Conservation (phyloP, 2,888 invertebrate species). For the Blomia tropicalis region DNA sequence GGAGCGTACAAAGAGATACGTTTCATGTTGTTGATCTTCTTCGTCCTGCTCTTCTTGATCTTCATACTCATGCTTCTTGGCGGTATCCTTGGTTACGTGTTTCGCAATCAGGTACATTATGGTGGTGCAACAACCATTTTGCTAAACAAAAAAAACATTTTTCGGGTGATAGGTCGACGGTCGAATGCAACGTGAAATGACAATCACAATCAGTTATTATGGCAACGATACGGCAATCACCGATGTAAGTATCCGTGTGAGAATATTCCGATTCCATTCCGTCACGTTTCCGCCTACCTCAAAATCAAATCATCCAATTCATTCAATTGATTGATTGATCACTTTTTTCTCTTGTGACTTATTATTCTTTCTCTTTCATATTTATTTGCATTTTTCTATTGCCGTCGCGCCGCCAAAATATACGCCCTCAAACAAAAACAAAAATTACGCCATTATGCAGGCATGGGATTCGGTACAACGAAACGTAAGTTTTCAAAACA, state of each 20-base stretch:
- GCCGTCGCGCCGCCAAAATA: too few species aligned
- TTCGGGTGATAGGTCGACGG: conserved; percentile 29
- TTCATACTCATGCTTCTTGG: conserved; percentile 79
- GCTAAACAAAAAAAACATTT: background rate
- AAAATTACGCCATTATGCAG: too few species aligned
- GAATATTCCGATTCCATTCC: too few species aligned
- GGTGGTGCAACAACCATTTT: conserved; percentile 8
- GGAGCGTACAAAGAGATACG: conserved; percentile 86
- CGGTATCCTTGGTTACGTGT: conserved; percentile 75
- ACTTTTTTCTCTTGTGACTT: background rate
- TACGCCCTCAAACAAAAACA: too few species aligned
- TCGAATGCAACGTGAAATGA: conserved; percentile 30
- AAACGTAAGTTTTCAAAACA: conserved; percentile 36
- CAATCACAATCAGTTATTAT: conserved; percentile 30
- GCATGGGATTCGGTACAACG: conserved; percentile 80
- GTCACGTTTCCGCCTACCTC: background rate
- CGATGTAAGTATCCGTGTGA: conserved; percentile 34
- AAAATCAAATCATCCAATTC: background rate
- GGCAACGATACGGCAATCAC: conserved; percentile 43
- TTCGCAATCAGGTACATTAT: conserved; percentile 69
- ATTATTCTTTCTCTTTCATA: conserved; percentile 41
- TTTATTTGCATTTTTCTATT: background rate
- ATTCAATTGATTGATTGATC: background rate
- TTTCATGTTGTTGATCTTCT: conserved; percentile 69
- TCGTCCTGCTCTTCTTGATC: conserved; percentile 67